Evolutionary conservation across 2,888 invertebrate genomes (phyloP).

Genomic region (Mythimna pallens): DNA sequence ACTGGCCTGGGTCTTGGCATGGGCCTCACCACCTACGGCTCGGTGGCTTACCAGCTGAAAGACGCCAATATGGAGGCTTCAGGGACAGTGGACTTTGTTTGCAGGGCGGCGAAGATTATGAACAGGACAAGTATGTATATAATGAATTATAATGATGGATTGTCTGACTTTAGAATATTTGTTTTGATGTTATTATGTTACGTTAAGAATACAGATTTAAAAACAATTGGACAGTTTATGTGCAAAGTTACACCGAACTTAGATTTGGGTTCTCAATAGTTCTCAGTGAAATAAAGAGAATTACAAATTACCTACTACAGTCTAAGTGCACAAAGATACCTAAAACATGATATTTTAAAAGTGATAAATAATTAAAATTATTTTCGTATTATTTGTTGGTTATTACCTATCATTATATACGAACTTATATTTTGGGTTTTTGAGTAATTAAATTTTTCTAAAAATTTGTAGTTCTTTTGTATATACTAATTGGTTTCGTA

Average conservation of each 20-base stretch:
- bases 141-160: too few relatives aligned
- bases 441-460: neutral
- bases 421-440: neutral
- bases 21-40: slow-evolving; percentile 93
- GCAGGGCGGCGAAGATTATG: slow-evolving; percentile 93
- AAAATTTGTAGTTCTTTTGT: neutral
- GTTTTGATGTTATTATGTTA: too few relatives aligned
- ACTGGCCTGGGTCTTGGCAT: slow-evolving; percentile 86
- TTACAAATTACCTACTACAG: too few relatives aligned
- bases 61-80: slow-evolving; percentile 95
- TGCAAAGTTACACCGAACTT: too few relatives aligned
- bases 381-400: too few relatives aligned
- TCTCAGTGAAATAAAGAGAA: too few relatives aligned
- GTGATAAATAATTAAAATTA: neutral
- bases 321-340: too few relatives aligned
- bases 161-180: too few relatives aligned
- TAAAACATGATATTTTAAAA: neutral
- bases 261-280: too few relatives aligned
- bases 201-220: too few relatives aligned
- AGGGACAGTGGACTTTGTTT: slow-evolving; percentile 93
- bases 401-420: neutral
- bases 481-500: neutral
- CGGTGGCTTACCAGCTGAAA: slow-evolving; percentile 94
- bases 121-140: slow-evolving; percentile 92
- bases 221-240: too few relatives aligned